Conservation (phyloP, 2,113 vertebrate species). For the Larimichthys crocea region DNA sequence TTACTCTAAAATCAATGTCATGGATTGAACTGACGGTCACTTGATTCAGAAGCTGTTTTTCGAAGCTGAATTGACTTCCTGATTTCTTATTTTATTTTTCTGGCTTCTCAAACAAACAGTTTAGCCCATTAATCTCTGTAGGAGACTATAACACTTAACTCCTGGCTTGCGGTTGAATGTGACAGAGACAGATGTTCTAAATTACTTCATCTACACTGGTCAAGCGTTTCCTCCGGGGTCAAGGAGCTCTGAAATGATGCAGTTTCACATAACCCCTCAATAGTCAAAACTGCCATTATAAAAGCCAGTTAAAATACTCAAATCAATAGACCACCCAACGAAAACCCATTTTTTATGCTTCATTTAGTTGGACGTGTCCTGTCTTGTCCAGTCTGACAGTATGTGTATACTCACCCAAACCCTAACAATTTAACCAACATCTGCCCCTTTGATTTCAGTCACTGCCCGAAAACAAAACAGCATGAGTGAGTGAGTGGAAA, state of each 20-base stretch:
- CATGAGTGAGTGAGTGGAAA: neutral
- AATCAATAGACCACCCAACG: conserved; percentile 13
- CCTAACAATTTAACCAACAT: neutral
- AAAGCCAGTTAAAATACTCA: neutral
- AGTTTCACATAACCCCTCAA: conserved; percentile 20
- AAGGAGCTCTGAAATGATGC: conserved; percentile 42
- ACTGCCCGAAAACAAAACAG: neutral
- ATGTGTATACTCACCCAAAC: neutral
- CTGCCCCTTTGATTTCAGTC: conserved; percentile 1
- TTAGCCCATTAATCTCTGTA: conserved; percentile 61
- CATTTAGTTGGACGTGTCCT: neutral
- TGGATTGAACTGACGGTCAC: conserved; percentile 17
- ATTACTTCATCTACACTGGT: conserved; percentile 67
- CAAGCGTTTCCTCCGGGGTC: conserved; percentile 37
- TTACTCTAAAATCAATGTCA: conserved; percentile 60
- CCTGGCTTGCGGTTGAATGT: conserved; percentile 50
- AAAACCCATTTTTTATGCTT: conserved; percentile 4
- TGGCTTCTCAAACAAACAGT: conserved; percentile 27
- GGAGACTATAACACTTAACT: conserved; percentile 62
- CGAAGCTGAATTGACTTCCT: neutral
- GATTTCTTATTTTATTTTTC: neutral
- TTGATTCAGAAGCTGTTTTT: conserved; percentile 52
- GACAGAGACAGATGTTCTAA: conserved; percentile 76
- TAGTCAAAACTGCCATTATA: neutral
- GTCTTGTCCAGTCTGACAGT: neutral